Evolutionary conservation across 2,888 invertebrate genomes (phyloP).

Genomic region (Apamea monoglypha): DNA sequence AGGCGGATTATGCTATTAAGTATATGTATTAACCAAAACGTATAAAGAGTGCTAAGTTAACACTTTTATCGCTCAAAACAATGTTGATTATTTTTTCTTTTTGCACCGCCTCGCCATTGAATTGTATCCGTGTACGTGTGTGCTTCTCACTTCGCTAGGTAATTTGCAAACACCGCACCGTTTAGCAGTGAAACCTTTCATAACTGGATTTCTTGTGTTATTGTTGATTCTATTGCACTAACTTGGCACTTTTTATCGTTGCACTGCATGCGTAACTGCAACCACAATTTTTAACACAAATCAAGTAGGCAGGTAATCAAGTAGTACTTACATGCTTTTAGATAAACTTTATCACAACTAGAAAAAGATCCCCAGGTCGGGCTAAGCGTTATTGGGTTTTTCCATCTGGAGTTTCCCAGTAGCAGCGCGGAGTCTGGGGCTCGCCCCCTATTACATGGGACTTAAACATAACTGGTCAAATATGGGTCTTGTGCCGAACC

Average conservation of each 20-base stretch:
- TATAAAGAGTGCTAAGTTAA: not conserved
- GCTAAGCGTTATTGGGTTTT: not conserved
- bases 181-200: conserved; percentile 1
- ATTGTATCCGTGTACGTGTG: not conserved
- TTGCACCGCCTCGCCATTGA: not conserved
- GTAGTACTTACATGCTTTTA: not conserved
- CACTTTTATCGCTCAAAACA: not conserved
- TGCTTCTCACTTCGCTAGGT: not conserved
- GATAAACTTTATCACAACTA: not conserved
- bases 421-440: not conserved
- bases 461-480: not conserved
- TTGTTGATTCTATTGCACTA: conserved; percentile 42
- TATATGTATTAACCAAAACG: not conserved
- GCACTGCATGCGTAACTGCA: not conserved
- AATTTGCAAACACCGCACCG: conserved; percentile 13
- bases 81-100: conserved; percentile 14
- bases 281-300: not conserved
- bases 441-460: not conserved
- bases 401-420: not conserved
- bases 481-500: not conserved
- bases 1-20: not conserved
- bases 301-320: not conserved
- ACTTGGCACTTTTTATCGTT: conserved; percentile 12
- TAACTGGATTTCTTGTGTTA: conserved; percentile 34
- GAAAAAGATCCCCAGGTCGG: not conserved